A percentile compares a stretch with the other conserved stretches of the same genome.
phyloP scores from a whole-genome alignment of 2,888 invertebrate genomes.

The Folsomia candida region DNA sequence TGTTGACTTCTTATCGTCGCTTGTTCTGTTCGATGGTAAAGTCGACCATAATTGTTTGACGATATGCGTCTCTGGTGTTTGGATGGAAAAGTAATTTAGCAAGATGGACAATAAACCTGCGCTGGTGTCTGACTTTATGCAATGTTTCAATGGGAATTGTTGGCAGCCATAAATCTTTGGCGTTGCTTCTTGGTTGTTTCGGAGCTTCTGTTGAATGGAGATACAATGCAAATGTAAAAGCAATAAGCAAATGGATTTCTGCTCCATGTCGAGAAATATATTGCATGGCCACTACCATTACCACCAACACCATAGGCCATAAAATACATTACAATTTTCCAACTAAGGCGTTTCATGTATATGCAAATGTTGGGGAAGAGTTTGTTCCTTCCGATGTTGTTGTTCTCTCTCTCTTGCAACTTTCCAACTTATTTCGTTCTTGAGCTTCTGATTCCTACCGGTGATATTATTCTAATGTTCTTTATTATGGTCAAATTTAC shows the following conservation, averaged over 20 bases:
- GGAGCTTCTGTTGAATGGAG: background rate
- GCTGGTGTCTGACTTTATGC: background rate
- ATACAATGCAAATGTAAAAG: background rate
- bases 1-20: too few species aligned
- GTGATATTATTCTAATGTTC: conserved; percentile 15
- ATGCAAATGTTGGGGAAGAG: too few species aligned
- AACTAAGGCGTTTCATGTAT: background rate
- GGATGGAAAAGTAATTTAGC: background rate
- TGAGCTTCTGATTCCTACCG: background rate
- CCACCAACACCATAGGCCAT: too few species aligned
- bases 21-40: background rate
- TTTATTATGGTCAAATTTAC: conserved; percentile 10
- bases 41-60: background rate
- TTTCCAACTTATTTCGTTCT: too few species aligned
- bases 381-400: too few species aligned
- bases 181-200: background rate
- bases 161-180: background rate
- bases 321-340: too few species aligned
- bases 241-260: background rate
- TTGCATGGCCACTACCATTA: too few species aligned
- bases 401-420: background rate
- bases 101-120: background rate
- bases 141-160: background rate
- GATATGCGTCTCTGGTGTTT: background rate
- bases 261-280: too few species aligned